A percentile compares a stretch with the other conserved stretches of the same genome.
Conservation (phyloP, 2,797 vertebrate species). For the Dallia pectoralis region DNA sequence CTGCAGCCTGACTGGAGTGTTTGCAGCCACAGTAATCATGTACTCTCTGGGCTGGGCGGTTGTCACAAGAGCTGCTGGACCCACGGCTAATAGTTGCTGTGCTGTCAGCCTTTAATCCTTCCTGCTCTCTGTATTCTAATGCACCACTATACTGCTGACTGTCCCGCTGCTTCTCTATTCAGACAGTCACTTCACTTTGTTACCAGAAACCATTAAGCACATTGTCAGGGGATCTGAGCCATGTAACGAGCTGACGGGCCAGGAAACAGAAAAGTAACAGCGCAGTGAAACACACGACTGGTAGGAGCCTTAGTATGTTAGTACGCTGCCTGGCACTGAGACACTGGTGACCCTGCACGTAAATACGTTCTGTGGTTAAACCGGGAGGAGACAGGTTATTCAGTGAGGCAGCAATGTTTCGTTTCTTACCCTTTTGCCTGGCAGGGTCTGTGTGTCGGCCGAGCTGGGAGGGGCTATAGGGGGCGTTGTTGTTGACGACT, state of each 20-base stretch:
- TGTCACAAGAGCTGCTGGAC: slow-evolving; percentile 67
- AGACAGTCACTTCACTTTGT: slow-evolving; percentile 65
- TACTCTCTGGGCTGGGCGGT: slow-evolving; percentile 64
- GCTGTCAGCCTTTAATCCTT: slow-evolving; percentile 72
- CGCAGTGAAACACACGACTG: too few relatives aligned
- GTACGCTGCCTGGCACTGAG: not conserved
- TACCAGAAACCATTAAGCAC: slow-evolving; percentile 40
- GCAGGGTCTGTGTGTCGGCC: slow-evolving; percentile 56
- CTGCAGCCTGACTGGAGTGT: slow-evolving; percentile 63
- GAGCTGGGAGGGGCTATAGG: slow-evolving; percentile 42
- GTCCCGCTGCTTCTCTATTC: slow-evolving; percentile 57
- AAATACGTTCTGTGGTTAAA: too few relatives aligned
- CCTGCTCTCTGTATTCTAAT: slow-evolving; percentile 63
- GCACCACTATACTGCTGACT: not conserved
- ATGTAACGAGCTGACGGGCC: not conserved
- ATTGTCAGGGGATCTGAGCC: slow-evolving; percentile 33
- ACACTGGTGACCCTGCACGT: too few relatives aligned
- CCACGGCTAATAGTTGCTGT: slow-evolving; percentile 67
- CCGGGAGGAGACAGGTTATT: not conserved
- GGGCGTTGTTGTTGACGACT: slow-evolving; percentile 38
- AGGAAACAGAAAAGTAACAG: too few relatives aligned
- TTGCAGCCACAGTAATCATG: slow-evolving; percentile 66
- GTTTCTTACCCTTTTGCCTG: slow-evolving; percentile 71
- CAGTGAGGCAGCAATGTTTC: slow-evolving; percentile 10
- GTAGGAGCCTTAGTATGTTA: not conserved